phyloP scores from a whole-genome alignment of 2,888 invertebrate species.

The Xanthia icteritia region DNA sequence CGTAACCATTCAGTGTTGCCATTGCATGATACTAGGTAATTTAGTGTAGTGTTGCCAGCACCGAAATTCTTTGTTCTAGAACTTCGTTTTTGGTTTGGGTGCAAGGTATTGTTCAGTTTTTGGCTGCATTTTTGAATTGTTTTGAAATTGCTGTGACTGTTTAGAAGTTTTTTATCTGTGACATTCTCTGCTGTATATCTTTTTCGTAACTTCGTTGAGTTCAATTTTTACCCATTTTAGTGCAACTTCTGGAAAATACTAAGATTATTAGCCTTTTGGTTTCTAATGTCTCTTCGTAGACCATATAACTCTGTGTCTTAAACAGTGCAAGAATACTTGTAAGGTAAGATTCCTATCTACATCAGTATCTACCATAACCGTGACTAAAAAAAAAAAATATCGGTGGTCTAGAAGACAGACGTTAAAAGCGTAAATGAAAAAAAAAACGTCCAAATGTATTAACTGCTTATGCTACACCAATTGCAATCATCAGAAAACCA shows the following conservation, averaged over 20 bases:
- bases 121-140: conserved; percentile 6
- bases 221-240: background rate
- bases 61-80: conserved; percentile 23
- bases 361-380: background rate
- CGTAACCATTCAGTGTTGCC: conserved; percentile 50
- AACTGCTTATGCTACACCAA: too few species aligned
- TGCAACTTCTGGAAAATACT: background rate
- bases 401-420: too few species aligned
- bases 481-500: too few species aligned
- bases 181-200: background rate
- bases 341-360: background rate
- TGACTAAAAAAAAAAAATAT: too few species aligned
- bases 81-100: conserved; percentile 11
- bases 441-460: too few species aligned
- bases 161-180: background rate
- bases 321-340: background rate
- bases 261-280: background rate
- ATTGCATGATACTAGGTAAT: conserved; percentile 46
- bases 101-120: background rate
- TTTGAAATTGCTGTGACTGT: conserved; percentile 21
- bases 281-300: background rate
- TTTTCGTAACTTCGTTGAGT: background rate
- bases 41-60: conserved; percentile 43
- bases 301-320: background rate
- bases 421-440: too few species aligned